Evolutionary conservation across 2,797 vertebrate genomes (phyloP), one percentile per base, ranked within the genome.

Genomic region (Tachyglossus aculeatus): DNA sequence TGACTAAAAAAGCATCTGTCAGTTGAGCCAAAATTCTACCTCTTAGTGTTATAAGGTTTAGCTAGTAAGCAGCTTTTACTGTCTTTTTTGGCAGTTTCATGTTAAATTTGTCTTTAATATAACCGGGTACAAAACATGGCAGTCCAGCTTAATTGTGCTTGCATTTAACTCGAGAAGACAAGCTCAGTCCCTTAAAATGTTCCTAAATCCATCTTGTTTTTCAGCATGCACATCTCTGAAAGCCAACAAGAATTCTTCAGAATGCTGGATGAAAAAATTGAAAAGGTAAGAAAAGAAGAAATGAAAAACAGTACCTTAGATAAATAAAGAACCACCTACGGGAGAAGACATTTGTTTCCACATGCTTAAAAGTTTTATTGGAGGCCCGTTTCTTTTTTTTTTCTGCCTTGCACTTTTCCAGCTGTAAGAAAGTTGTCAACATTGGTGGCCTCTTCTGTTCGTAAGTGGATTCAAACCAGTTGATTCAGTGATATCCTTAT

Each of bases 231-330:
- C 93, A 98, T 97, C 76, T 99, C 98, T 6, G 98, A 98, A 92
- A 99, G 98, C 89, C 98, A 99, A 88, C 97, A 98, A 66, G 98
- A 99, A 83, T 99, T 99, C 91, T 99, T 99, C 94, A 95, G 94
- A 89, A 97, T 99, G 97, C 89, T 99, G 88, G 98, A 99, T 80
- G 98, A 99, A 91, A 99, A 99, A 88, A 99, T 99, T 44, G 98
- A 96, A 92, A 98, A 97, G 95, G 97, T 99, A 91, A 91, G 88
- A 55, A 34, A 9, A 19, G 44, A 71, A 32, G 5, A 21, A 64
- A 38, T 1, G 0, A 22, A n/a, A 0, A 16, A 24, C 11, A 2
- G 7, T 51, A 48, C 45, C 31, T 52, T 40, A 22, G 15, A 61
- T 40, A 55, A 13, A 33, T 27, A 4, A 34, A 53, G 15, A 29